Percentiles rank a stretch among this genome's conserved stretches.
phyloP scores from a whole-genome alignment of 30 jellyfish, hydroid and myxozoan genomes.

The Calvadosia cruxmelitensis region DNA sequence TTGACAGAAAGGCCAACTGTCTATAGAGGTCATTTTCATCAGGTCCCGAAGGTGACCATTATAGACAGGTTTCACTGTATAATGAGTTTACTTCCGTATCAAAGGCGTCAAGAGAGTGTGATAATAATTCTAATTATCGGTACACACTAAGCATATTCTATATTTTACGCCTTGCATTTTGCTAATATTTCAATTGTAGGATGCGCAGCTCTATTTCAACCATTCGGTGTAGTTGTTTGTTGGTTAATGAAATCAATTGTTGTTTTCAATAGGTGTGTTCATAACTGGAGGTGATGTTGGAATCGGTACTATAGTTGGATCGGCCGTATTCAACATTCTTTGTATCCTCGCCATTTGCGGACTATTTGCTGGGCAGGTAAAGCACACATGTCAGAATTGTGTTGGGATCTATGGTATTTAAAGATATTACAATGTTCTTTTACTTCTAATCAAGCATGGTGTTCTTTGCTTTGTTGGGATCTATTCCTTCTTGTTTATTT shows the following conservation, averaged over 20 bases:
- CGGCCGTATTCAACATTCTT: slow-evolving; percentile 78
- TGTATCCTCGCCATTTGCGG: slow-evolving; percentile 56
- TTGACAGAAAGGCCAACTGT: background rate
- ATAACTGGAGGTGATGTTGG: slow-evolving; percentile 82
- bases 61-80: background rate
- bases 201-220: too few species aligned
- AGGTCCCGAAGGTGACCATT: background rate
- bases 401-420: too few species aligned
- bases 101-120: background rate
- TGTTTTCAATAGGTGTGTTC: slow-evolving; percentile 66
- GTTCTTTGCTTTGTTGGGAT: too few species aligned
- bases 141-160: too few species aligned
- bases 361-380: slow-evolving; percentile 70
- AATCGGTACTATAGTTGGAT: slow-evolving; percentile 79
- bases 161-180: too few species aligned
- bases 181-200: too few species aligned
- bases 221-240: too few species aligned
- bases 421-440: too few species aligned
- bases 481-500: too few species aligned
- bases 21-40: background rate
- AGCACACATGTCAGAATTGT: too few species aligned
- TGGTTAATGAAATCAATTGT: too few species aligned
- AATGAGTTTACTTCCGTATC: background rate
- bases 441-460: too few species aligned
- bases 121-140: background rate